These are phyloP conservation scores for Cacoxenus indagator DNA, from an alignment of 2,888 invertebrate genomes.

Conservation along the genomic window DNA sequence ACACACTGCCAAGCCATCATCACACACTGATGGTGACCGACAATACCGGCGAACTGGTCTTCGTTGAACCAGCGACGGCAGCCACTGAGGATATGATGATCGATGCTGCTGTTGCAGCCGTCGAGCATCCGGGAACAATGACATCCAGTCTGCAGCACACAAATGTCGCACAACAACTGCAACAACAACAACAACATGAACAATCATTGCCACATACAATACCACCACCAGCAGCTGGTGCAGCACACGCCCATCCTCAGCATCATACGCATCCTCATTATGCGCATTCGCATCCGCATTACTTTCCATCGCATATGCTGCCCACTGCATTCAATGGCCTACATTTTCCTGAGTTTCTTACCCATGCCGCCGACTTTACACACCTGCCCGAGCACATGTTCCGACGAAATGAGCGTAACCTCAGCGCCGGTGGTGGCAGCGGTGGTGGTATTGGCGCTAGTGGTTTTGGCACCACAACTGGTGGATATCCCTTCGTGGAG, in stretches of 20 bases:
- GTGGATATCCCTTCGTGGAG: conserved; percentile 35
- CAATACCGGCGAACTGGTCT: conserved; percentile 59
- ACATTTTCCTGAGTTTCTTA: conserved; percentile 60
- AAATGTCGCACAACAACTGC: conserved; percentile 36
- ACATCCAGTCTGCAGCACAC: conserved; percentile 8
- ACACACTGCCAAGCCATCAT: conserved; percentile 38
- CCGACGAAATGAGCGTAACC: conserved; percentile 56
- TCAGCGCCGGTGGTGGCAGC: conserved; percentile 38
- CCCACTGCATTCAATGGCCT: conserved; percentile 41
- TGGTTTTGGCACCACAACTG: conserved; percentile 30
- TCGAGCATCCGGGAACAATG: conserved; percentile 9
- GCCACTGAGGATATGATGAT: conserved; percentile 45
- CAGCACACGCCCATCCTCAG: conserved; percentile 25
- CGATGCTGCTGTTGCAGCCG: conserved; percentile 7
- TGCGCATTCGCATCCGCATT: conserved; percentile 45
- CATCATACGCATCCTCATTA: conserved; percentile 44
- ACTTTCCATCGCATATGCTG: conserved; percentile 42
- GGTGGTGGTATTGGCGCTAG: too few species aligned
- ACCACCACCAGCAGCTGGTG: conserved; percentile 36
- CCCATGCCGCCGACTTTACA: conserved; percentile 66
- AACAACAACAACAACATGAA: conserved; percentile 37
- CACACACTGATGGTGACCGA: conserved; percentile 59
- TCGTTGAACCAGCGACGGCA: conserved; percentile 56
- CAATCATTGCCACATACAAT: conserved; percentile 29
- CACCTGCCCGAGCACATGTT: conserved; percentile 60